Conservation (phyloP, 2,888 invertebrate species). For the Blastobasis lacticolella region DNA sequence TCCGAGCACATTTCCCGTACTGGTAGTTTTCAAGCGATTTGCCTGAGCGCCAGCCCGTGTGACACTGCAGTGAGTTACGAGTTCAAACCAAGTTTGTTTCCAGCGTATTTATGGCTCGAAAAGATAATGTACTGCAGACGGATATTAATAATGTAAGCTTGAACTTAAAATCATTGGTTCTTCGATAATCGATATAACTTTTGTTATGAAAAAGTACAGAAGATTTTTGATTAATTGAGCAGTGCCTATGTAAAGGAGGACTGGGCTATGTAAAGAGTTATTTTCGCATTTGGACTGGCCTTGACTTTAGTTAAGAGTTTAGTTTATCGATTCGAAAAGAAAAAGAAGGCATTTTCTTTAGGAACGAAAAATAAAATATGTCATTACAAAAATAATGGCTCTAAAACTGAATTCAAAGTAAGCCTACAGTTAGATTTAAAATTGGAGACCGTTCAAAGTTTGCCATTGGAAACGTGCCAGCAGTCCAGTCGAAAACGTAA, state of each 20-base stretch:
- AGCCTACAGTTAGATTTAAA: background rate
- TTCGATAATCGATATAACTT: too few species aligned
- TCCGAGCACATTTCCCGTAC: background rate
- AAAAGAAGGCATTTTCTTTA: conserved; percentile 7
- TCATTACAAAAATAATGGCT: background rate
- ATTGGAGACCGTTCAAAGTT: background rate
- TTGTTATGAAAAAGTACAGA: too few species aligned
- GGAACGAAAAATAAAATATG: background rate
- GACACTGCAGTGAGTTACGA: conserved; percentile 26
- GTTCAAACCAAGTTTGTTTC: conserved; percentile 19
- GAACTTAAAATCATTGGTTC: too few species aligned
- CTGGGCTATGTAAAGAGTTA: too few species aligned
- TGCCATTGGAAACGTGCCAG: conserved; percentile 23
- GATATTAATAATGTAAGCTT: too few species aligned
- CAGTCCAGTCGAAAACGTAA: conserved; percentile 31
- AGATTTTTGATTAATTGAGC: too few species aligned
- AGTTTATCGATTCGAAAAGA: too few species aligned
- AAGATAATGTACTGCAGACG: too few species aligned
- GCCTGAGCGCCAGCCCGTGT: conserved; percentile 8
- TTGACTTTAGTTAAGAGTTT: too few species aligned
- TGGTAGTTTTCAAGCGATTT: conserved; percentile 18
- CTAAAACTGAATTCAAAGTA: background rate
- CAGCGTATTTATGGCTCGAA: conserved; percentile 3
- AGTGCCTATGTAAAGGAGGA: too few species aligned
- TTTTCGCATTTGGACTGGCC: too few species aligned